A percentile compares a stretch with the other conserved stretches of the same genome.
These are phyloP conservation scores for Cremastinae sp. DNA, from an alignment of 2,888 invertebrate species.

Conservation along the genomic window DNA sequence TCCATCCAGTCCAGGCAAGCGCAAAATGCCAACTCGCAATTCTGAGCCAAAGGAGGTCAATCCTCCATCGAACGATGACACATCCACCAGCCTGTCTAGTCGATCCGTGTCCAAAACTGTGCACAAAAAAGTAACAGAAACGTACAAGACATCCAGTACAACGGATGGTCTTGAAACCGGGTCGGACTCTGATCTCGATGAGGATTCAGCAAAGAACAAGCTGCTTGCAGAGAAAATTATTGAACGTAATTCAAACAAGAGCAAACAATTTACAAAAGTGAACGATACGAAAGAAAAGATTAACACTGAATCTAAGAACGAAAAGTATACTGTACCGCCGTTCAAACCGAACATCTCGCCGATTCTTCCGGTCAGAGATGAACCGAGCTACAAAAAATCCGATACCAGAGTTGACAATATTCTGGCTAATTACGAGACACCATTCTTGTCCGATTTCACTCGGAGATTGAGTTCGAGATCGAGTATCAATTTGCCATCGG, in stretches of 20 bases:
- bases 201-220: slow-evolving; percentile 67
- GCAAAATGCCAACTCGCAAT: slow-evolving; percentile 65
- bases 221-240: slow-evolving; percentile 40
- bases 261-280: slow-evolving; percentile 62
- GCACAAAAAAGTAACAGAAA: slow-evolving; percentile 69
- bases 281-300: slow-evolving; percentile 67
- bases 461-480: slow-evolving; percentile 81
- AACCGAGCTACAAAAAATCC: slow-evolving; percentile 63
- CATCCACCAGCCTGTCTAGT: slow-evolving; percentile 62
- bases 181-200: slow-evolving; percentile 85
- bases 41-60: slow-evolving; percentile 68
- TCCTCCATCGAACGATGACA: slow-evolving; percentile 62
- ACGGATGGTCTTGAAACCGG: slow-evolving; percentile 86
- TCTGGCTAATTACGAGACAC: slow-evolving; percentile 83
- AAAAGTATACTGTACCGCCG: slow-evolving; percentile 68
- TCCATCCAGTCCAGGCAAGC: slow-evolving; percentile 70
- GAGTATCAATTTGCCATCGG: slow-evolving; percentile 67
- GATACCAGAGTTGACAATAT: slow-evolving; percentile 68
- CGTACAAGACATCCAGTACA: slow-evolving; percentile 73
- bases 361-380: slow-evolving; percentile 67
- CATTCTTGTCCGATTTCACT: slow-evolving; percentile 87
- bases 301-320: slow-evolving; percentile 65
- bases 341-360: slow-evolving; percentile 73
- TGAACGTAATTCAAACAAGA: slow-evolving; percentile 59
- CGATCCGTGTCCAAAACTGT: slow-evolving; percentile 66